These are phyloP conservation scores for Philereme transversata DNA, from an alignment of 2,888 invertebrate genomes.

Conservation along the genomic window DNA sequence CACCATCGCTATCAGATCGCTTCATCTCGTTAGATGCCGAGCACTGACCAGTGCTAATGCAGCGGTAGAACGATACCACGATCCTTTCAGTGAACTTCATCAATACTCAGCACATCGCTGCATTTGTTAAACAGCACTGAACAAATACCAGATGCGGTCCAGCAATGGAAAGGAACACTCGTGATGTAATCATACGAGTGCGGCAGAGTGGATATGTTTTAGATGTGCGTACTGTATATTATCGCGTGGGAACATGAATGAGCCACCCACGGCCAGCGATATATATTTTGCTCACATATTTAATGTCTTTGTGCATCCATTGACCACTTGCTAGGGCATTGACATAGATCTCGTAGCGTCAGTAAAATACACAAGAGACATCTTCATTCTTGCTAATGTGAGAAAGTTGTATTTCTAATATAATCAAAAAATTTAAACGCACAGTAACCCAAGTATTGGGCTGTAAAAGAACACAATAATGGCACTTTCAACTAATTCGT, in stretches of 20 bases:
- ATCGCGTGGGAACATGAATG: constrained; percentile 42
- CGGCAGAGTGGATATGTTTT: constrained; percentile 2
- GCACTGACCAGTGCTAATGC: background rate
- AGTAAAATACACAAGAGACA: constrained; percentile 5
- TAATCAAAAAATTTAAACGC: too few species aligned
- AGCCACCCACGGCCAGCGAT: constrained; percentile 34
- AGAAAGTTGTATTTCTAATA: too few species aligned
- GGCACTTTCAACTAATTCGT: too few species aligned
- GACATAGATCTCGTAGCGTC: constrained; percentile 23
- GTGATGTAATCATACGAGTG: background rate
- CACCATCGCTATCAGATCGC: background rate
- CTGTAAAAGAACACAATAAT: too few species aligned
- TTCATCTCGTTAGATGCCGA: background rate
- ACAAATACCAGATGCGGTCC: background rate
- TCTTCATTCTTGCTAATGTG: background rate
- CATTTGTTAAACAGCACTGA: background rate
- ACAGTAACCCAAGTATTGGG: too few species aligned
- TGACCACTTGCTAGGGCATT: constrained; percentile 32
- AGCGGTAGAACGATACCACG: background rate
- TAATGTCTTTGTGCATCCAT: constrained; percentile 20
- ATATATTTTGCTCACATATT: constrained; percentile 24
- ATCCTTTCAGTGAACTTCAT: too few species aligned
- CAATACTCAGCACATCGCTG: background rate
- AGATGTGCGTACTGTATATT: constrained; percentile 13
- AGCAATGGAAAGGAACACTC: constrained; percentile 3